phyloP scores from a whole-genome alignment of 1,140 invertebrate genomes.

The Lucilia sericata region DNA sequence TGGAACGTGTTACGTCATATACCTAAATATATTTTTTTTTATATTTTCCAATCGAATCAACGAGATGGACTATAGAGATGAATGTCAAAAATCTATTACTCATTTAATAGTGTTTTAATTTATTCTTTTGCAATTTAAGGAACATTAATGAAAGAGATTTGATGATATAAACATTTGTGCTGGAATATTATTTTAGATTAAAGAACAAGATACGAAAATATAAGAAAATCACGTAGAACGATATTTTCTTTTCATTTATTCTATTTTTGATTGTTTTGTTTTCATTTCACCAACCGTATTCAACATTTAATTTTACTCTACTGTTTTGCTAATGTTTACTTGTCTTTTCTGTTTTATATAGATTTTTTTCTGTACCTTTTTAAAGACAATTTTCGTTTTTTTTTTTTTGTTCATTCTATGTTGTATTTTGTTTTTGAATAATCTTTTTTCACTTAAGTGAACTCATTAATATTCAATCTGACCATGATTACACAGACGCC shows the following conservation, averaged over 20 bases:
- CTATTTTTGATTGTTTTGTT: conserved; percentile 2
- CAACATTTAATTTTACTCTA: neutral
- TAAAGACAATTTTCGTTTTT: too few relatives aligned
- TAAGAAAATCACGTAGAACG: neutral
- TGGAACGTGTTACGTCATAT: too few relatives aligned
- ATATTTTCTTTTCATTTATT: conserved; percentile 21
- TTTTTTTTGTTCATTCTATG: neutral
- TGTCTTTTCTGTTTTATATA: neutral
- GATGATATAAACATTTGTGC: too few relatives aligned
- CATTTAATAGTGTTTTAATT: neutral
- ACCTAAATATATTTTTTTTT: too few relatives aligned
- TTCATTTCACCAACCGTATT: neutral
- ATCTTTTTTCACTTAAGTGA: conserved; percentile 50
- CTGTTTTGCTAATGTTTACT: conserved; percentile 12
- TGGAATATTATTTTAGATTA: neutral
- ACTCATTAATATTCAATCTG: conserved; percentile 68
- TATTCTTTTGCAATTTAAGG: neutral
- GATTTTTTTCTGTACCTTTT: neutral
- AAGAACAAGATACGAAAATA: neutral
- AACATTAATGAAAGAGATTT: neutral
- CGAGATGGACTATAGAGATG: too few relatives aligned
- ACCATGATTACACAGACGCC: conserved; percentile 57
- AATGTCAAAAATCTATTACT: neutral
- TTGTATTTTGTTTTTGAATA: conserved; percentile 39
- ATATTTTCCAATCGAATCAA: too few relatives aligned